Evolutionary conservation across 2,113 vertebrate species (phyloP), one percentile per base, ranked within the genome.

Genomic region (Petroica traversi): DNA sequence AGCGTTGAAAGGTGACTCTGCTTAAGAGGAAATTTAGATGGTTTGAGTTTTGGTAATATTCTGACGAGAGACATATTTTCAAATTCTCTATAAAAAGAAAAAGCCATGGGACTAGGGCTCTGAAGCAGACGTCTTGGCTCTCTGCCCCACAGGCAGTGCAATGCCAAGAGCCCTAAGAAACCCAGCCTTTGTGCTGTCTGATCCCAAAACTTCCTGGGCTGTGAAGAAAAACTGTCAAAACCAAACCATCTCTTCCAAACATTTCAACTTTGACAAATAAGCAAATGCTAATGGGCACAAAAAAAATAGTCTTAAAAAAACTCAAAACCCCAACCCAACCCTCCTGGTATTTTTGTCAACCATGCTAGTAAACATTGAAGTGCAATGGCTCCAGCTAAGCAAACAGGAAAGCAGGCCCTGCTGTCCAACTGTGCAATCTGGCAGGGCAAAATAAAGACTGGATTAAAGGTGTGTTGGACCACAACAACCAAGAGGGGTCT

Each of bases 21-120:
- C 66, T 85, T 59, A 67, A 48, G 24, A 72, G 48, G 67, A 67
- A 71, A 81, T 86, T 66, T 63, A 36, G 36, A 52, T 79, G 28
- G 59, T 46, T 93, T 48, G 29, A 54, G 74, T 90, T 80, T 54
- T 80, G 63, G 15, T 92, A 51, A 67, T 85, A 40, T n/a, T 83
- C 63, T 81, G 83, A 77, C 1, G 6, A 36, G 58, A 80, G 51
- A 51, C 12, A 15, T 69, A 64, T 74, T 91, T 92, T 63, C 5
- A 77, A 93, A 83, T 84, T 79, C 20, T 74, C 76, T 92, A 71
- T 94, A 77, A 95, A 96, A 96, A 86, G 67, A 85, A 93, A 93
- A 92, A 92, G 51, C 48, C 68, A 80, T 48, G 61, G 51, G 40
- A 58, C 75, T 77, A 66, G 38, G 68, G 51, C 79, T 63, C 55